Evolutionary conservation across 2,797 vertebrate species (phyloP).

Genomic region (Oreonectes daqikongensis): DNA sequence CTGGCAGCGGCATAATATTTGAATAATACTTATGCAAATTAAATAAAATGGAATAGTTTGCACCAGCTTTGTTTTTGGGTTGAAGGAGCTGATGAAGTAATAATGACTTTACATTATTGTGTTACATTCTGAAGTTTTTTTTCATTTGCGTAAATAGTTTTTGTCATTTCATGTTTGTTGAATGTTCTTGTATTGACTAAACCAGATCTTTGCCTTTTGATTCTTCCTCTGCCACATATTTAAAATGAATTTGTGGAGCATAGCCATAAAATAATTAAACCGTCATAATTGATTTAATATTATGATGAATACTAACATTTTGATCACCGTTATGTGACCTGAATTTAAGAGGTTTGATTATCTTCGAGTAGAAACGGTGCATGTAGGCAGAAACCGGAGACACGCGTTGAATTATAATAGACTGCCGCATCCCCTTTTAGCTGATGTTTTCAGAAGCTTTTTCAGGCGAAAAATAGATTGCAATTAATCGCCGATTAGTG

Average conservation of each 20-base stretch:
- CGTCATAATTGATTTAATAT: conserved; percentile 30
- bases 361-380: conserved; percentile 30
- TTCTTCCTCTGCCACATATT: neutral
- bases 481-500: conserved; percentile 43
- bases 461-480: conserved; percentile 16
- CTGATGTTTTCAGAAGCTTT: conserved; percentile 7
- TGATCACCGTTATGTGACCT: conserved; percentile 28
- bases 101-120: too few relatives aligned
- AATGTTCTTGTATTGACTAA: conserved; percentile 5
- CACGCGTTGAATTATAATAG: conserved; percentile 21
- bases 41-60: neutral
- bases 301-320: conserved; percentile 30
- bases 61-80: neutral
- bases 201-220: neutral
- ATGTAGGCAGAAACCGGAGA: conserved; percentile 6
- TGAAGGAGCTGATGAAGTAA: neutral
- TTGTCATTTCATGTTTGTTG: neutral
- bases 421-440: conserved; percentile 9
- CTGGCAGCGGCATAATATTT: neutral
- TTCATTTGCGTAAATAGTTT: too few relatives aligned
- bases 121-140: too few relatives aligned
- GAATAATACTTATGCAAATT: neutral
- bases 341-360: conserved; percentile 38
- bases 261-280: conserved; percentile 31
- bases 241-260: conserved; percentile 26